Evolutionary conservation across 1,140 invertebrate genomes (phyloP).

Genomic region (Parasteatoda tepidariorum): DNA sequence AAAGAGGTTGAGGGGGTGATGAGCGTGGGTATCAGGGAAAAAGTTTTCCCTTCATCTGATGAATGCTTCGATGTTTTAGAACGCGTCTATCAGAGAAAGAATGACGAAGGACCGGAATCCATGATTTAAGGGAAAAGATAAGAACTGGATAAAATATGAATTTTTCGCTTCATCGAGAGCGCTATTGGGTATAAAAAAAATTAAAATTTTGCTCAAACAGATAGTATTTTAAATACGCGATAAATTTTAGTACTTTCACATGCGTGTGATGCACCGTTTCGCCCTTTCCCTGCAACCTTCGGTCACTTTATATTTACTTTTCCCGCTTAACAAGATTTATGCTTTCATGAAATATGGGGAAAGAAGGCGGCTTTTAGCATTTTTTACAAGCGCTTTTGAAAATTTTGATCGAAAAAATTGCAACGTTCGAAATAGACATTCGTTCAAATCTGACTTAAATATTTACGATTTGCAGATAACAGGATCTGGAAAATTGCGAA

Average conservation of each 20-base stretch:
- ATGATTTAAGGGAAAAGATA: slow-evolving; percentile 52
- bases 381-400: neutral
- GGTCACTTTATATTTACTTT: too few relatives aligned
- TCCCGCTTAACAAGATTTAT: neutral
- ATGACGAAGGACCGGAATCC: slow-evolving; percentile 45
- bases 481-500: too few relatives aligned
- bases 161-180: slow-evolving; percentile 19
- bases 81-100: slow-evolving; percentile 9
- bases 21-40: slow-evolving; percentile 6
- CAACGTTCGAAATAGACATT: too few relatives aligned
- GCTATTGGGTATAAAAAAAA: slow-evolving; percentile 26
- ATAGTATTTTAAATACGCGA: slow-evolving; percentile 33
- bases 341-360: neutral
- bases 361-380: too few relatives aligned
- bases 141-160: slow-evolving; percentile 52
- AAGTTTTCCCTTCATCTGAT: slow-evolving; percentile 46
- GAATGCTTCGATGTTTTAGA: slow-evolving; percentile 34
- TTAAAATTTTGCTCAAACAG: slow-evolving; percentile 29
- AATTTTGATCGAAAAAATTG: neutral
- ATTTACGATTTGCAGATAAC: neutral
- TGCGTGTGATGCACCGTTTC: neutral
- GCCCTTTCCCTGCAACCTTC: neutral
- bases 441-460: neutral
- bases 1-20: slow-evolving; percentile 20
- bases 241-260: slow-evolving; percentile 46